phyloP scores from a whole-genome alignment of 2,888 invertebrate species.

The Dendrolimus houi region DNA sequence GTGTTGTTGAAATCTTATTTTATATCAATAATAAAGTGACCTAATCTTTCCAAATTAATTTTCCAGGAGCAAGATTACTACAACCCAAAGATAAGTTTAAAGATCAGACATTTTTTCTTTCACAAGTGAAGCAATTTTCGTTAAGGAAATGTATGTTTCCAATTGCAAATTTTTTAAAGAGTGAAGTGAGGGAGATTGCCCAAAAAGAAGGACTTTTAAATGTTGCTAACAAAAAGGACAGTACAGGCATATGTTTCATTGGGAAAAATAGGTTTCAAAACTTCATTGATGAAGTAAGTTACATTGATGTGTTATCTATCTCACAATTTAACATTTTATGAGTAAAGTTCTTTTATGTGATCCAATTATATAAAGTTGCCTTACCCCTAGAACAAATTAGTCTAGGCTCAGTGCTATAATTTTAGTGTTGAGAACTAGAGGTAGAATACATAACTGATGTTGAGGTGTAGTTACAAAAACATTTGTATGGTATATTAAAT shows the following conservation, averaged over 20 bases:
- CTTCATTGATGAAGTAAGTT: slow-evolving; percentile 90
- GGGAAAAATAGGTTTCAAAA: slow-evolving; percentile 90
- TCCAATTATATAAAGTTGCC: too few species aligned
- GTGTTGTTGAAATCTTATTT: too few species aligned
- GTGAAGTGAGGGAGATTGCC: slow-evolving; percentile 88
- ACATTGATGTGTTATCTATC: too few species aligned
- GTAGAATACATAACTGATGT: background rate
- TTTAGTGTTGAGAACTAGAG: too few species aligned
- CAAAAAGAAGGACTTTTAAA: slow-evolving; percentile 78
- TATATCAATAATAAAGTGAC: too few species aligned
- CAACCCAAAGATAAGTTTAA: slow-evolving; percentile 85
- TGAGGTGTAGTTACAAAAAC: background rate
- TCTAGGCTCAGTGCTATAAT: too few species aligned
- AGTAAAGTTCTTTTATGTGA: too few species aligned
- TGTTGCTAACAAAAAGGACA: slow-evolving; percentile 86
- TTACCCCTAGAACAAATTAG: too few species aligned
- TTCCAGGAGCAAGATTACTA: slow-evolving; percentile 81
- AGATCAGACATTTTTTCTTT: slow-evolving; percentile 97
- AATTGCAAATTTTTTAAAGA: slow-evolving; percentile 85
- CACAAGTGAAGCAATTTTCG: slow-evolving; percentile 87
- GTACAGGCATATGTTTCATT: slow-evolving; percentile 98
- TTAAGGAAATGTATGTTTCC: slow-evolving; percentile 94
- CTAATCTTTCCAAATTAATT: background rate
- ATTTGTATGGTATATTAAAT: background rate
- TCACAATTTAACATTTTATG: too few species aligned